Base-by-base conservation (phyloP, 1,140 invertebrate genomes). In the Vollenhovia emeryi region DNA sequence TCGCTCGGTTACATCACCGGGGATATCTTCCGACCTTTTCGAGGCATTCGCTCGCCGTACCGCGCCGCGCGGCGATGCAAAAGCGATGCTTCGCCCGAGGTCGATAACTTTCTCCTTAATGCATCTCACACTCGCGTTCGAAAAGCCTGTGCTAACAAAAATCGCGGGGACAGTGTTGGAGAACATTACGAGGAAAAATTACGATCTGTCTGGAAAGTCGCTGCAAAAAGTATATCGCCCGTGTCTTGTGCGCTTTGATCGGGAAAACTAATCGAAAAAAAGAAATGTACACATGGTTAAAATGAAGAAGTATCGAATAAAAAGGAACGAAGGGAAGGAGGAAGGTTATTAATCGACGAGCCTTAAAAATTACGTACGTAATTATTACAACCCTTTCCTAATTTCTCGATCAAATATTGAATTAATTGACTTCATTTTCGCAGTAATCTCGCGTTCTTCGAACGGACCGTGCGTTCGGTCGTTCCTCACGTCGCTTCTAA, bases 91-190 rank as follows among this genome's bases (percentile, higher is more conserved):
- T 71, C 78, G 50, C 66, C 64, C 50, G 76, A 79, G 62, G 48
- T 68, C 45, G 60, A 82, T 73, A 82, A 57, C 27, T 82, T 82
- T 73, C 36, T 45, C 68, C n/a, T 73, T 45, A 57, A 45, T 82
- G 66, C 36, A 73, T n/a, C 40, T 82, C 30, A 45, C 74, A 64
- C 8, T 48, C 33, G 11, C n/a, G 36, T 36, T 33, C 50, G 66
- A 30, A 80, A 80, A 80, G 43, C 18, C 40, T 27, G 18, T 43
- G 18, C 57, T 48, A 8, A n/a, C 24, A 45, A 82, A 80, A 59
- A 71, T 82, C 6, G 13, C n/a, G 27, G 55, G 24, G 7, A 50
- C 3, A 21, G 13, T 8, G n/a, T 66, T 24, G 40, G 40, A 27
- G 21, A 45, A 45, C 40, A 15, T 43, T 66, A 45, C 15, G 33